phyloP scores from a whole-genome alignment of 2,888 invertebrate genomes.

The Arge pagana region DNA sequence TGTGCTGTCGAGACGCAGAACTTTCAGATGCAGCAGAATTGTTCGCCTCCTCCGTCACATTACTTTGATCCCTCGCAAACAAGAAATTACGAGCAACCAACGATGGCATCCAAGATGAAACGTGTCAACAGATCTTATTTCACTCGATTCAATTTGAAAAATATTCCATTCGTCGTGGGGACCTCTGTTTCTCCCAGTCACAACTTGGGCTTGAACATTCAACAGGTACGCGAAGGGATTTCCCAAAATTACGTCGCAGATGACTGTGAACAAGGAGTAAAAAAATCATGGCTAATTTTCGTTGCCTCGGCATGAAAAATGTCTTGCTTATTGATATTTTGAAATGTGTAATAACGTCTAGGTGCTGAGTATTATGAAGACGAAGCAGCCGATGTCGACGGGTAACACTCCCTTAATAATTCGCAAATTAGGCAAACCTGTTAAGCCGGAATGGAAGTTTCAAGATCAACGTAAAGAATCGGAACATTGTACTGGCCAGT shows the following conservation, averaged over 20 bases:
- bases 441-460: conserved; percentile 40
- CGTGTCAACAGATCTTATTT: conserved; percentile 64
- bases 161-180: conserved; percentile 68
- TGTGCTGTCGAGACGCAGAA: too few species aligned
- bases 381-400: conserved; percentile 38
- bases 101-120: conserved; percentile 70
- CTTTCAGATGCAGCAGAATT: too few species aligned
- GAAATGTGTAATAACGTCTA: conserved; percentile 25
- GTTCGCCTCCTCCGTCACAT: neutral
- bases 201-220: conserved; percentile 69
- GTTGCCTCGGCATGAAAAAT: too few species aligned
- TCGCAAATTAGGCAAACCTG: conserved; percentile 46
- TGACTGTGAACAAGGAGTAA: too few species aligned
- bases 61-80: conserved; percentile 35
- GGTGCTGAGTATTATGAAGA: conserved; percentile 52
- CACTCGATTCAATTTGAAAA: conserved; percentile 58
- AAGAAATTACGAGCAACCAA: conserved; percentile 65
- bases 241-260: too few species aligned
- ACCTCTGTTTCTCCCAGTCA: conserved; percentile 68
- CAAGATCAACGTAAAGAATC: conserved; percentile 33
- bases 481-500: too few species aligned
- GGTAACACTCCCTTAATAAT: conserved; percentile 44
- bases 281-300: too few species aligned
- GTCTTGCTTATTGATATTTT: too few species aligned
- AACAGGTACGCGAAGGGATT: conserved; percentile 59